These are phyloP conservation scores for Eurystomus gularis DNA, from an alignment of 2,113 vertebrate genomes.

Conservation along the genomic window DNA sequence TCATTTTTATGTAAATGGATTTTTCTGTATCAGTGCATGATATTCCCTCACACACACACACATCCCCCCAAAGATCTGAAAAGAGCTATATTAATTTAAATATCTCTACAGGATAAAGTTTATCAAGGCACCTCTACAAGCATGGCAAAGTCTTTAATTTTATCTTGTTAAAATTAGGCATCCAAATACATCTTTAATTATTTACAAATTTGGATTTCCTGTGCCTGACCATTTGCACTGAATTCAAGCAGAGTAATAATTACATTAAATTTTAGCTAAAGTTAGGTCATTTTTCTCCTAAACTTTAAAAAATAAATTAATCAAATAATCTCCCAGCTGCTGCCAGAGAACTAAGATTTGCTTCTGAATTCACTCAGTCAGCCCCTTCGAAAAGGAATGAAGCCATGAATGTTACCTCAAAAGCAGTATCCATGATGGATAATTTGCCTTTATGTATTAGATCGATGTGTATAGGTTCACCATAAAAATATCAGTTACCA, in stretches of 20 bases:
- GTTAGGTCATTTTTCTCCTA: not conserved
- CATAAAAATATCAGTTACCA: slow-evolving; percentile 36
- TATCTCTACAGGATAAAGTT: not conserved
- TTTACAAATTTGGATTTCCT: not conserved
- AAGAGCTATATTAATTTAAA: not conserved
- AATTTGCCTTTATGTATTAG: slow-evolving; percentile 19
- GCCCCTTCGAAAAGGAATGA: not conserved
- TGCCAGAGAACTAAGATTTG: not conserved
- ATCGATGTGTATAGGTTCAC: not conserved
- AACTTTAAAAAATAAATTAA: not conserved
- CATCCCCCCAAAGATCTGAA: not conserved
- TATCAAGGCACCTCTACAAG: not conserved
- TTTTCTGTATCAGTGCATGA: not conserved
- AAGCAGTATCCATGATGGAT: not conserved
- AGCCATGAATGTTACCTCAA: not conserved
- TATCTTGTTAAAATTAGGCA: not conserved
- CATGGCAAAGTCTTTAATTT: not conserved
- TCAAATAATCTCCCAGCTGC: not conserved
- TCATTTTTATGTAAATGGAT: not conserved
- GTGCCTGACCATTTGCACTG: not conserved
- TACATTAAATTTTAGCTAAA: not conserved
- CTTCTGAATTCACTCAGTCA: not conserved
- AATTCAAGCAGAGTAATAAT: not conserved
- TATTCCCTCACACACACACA: not conserved
- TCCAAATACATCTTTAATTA: not conserved